Evolutionary conservation across 2,888 invertebrate species (phyloP).

Genomic region (Synanthedon andrenaeformis): DNA sequence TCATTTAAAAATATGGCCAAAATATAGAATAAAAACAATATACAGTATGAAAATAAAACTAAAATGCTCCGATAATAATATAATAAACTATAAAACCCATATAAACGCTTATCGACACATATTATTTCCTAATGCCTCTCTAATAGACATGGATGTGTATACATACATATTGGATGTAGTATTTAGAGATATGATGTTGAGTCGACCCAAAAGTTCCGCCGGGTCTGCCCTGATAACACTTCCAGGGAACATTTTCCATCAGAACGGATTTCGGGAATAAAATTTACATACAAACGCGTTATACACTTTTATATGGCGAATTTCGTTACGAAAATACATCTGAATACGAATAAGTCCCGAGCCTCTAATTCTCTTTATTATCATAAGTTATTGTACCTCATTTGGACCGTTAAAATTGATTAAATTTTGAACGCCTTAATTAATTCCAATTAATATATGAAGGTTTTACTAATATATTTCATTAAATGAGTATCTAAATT

Average conservation of each 20-base stretch:
- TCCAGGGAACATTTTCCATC: slow-evolving; percentile 51
- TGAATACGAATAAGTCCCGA: slow-evolving; percentile 9
- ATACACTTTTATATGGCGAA: slow-evolving; percentile 42
- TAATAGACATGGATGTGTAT: slow-evolving; percentile 25
- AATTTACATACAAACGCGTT: slow-evolving; percentile 64
- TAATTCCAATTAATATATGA: too few relatives aligned
- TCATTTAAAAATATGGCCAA: too few relatives aligned
- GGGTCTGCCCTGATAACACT: slow-evolving; percentile 42
- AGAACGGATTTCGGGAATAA: slow-evolving; percentile 52
- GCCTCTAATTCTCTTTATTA: slow-evolving; percentile 2
- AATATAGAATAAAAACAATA: too few relatives aligned
- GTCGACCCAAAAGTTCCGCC: slow-evolving; percentile 56
- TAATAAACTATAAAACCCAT: too few relatives aligned
- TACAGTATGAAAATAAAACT: too few relatives aligned
- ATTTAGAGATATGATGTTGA: slow-evolving; percentile 46
- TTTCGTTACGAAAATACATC: slow-evolving; percentile 38
- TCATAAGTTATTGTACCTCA: too few relatives aligned
- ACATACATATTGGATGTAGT: not conserved
- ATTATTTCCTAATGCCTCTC: slow-evolving; percentile 20
- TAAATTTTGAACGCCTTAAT: too few relatives aligned
- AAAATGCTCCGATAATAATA: too few relatives aligned
- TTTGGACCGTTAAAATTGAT: too few relatives aligned
- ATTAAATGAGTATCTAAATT: too few relatives aligned
- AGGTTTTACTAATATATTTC: too few relatives aligned
- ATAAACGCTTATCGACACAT: too few relatives aligned